These are phyloP conservation scores for Conomelus anceps DNA, from an alignment of 2,888 invertebrate species.

Conservation along the genomic window DNA sequence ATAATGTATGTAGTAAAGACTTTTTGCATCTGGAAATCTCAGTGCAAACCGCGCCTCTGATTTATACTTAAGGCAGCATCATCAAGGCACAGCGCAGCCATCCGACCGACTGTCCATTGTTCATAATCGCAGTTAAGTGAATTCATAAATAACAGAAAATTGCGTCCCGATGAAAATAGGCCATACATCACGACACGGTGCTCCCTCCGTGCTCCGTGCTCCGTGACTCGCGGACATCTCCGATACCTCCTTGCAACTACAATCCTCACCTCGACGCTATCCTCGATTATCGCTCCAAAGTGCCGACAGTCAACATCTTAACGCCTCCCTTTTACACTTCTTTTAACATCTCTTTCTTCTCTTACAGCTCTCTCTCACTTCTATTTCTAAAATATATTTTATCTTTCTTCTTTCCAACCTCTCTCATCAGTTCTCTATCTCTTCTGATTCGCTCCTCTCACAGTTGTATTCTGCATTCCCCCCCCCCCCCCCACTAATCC, in stretches of 20 bases:
- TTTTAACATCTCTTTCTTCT: no score
- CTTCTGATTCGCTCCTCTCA: no score
- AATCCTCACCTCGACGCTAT: not conserved
- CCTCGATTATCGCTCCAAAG: no score
- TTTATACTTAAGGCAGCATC: not conserved
- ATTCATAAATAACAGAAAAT: slow-evolving; percentile 13
- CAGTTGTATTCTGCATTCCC: no score
- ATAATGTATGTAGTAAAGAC: not conserved
- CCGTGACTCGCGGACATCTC: not conserved
- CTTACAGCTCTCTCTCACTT: no score
- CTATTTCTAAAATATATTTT: no score
- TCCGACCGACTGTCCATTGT: not conserved
- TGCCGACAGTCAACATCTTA: no score
- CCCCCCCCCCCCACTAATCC: no score
- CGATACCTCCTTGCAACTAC: not conserved
- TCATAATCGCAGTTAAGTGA: slow-evolving; percentile 1
- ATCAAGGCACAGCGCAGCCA: not conserved
- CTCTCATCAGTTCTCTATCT: no score
- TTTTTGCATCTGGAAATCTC: not conserved
- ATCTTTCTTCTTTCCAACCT: no score
- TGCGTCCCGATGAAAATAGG: not conserved
- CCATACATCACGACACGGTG: slow-evolving; percentile 1
- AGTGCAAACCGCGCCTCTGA: not conserved
- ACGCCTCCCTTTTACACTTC: no score
- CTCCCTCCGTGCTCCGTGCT: no score